phyloP scores from a whole-genome alignment of 2,888 invertebrate species.

The Amblyteles armatorius region DNA sequence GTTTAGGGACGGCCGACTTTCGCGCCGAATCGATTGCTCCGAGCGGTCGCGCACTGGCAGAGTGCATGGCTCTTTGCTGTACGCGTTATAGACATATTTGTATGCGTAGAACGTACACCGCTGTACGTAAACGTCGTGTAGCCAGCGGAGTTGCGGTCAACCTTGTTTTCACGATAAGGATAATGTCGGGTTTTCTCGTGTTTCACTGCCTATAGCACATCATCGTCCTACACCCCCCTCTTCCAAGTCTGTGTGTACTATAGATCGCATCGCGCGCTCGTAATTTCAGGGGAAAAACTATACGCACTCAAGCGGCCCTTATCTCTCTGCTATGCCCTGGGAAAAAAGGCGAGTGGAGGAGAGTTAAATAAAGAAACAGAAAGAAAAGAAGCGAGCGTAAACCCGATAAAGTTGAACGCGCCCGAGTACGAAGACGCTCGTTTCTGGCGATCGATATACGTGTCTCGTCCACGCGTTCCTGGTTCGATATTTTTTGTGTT shows the following conservation, averaged over 20 bases:
- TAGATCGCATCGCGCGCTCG: slow-evolving; percentile 50
- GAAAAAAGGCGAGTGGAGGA: slow-evolving; percentile 23
- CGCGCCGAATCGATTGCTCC: slow-evolving; percentile 34
- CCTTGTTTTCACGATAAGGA: slow-evolving; percentile 51
- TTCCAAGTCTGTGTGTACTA: not conserved
- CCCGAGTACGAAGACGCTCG: slow-evolving; percentile 11
- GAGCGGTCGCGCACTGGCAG: slow-evolving; percentile 8
- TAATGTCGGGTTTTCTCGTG: slow-evolving; percentile 42
- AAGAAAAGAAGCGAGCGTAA: slow-evolving; percentile 25
- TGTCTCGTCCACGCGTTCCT: not conserved
- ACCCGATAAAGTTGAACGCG: slow-evolving; percentile 37
- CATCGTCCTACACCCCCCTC: not conserved
- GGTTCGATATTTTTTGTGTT: slow-evolving; percentile 24
- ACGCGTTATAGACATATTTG: not conserved
- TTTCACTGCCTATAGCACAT: slow-evolving; percentile 9
- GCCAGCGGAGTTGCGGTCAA: slow-evolving; percentile 39
- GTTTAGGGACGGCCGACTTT: slow-evolving; percentile 39
- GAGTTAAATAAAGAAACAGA: not conserved
- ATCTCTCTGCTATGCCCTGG: slow-evolving; percentile 38
- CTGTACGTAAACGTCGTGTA: slow-evolving; percentile 38
- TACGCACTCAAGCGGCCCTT: slow-evolving; percentile 43
- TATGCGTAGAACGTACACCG: not conserved
- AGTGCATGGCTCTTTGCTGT: slow-evolving; percentile 10
- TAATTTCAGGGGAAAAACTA: slow-evolving; percentile 48
- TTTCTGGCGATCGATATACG: not conserved